A percentile compares a stretch with the other conserved stretches of the same genome.
These are phyloP conservation scores for Timema podura DNA, from an alignment of 2,888 invertebrate species.

Conservation along the genomic window DNA sequence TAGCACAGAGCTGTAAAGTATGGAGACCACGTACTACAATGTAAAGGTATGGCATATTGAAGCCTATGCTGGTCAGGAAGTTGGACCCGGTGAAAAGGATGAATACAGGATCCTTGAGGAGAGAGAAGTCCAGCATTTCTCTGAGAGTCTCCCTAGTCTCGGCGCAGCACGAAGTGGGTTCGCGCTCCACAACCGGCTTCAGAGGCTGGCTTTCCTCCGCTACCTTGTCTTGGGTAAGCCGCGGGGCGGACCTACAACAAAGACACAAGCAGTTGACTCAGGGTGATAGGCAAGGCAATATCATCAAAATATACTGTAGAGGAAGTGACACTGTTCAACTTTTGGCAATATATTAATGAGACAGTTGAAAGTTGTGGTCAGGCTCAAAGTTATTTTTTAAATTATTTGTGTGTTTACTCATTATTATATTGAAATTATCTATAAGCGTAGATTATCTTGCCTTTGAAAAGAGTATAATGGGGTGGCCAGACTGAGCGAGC, in stretches of 20 bases:
- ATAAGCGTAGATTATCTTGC: too few species aligned
- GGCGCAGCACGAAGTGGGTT: conserved; percentile 57
- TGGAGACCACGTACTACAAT: conserved; percentile 52
- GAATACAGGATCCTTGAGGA: conserved; percentile 82
- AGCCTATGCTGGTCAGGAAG: conserved; percentile 91
- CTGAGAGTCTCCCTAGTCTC: conserved; percentile 67
- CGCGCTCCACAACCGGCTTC: conserved; percentile 33
- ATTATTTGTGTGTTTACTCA: too few species aligned
- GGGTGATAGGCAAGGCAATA: too few species aligned
- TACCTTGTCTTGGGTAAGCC: conserved; percentile 46
- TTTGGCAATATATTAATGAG: too few species aligned
- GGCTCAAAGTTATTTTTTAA: too few species aligned
- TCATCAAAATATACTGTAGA: too few species aligned
- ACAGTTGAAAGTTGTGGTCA: too few species aligned
- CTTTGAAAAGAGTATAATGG: too few species aligned
- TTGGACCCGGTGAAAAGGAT: conserved; percentile 89
- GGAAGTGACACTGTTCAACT: too few species aligned
- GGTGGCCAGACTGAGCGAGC: too few species aligned
- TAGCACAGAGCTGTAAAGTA: not conserved
- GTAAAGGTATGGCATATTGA: conserved; percentile 90
- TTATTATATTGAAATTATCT: too few species aligned
- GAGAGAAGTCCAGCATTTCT: conserved; percentile 80
- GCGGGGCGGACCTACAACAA: conserved; percentile 5
- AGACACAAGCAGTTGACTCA: too few species aligned
- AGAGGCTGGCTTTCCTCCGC: conserved; percentile 49